These are phyloP conservation scores for Crenichthys baileyi DNA, from an alignment of 2,797 vertebrate species.

Conservation along the genomic window DNA sequence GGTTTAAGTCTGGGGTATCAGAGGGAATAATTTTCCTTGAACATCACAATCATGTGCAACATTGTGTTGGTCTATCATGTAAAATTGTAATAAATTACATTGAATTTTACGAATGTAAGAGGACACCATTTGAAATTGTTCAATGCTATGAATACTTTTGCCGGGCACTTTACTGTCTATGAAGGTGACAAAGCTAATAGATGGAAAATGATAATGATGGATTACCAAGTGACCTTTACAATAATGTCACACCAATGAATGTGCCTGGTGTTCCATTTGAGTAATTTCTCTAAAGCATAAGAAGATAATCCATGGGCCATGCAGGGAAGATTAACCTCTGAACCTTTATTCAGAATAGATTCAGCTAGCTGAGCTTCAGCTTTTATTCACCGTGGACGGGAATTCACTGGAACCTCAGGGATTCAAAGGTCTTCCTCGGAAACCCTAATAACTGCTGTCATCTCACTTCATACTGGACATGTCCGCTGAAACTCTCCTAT, in stretches of 20 bases:
- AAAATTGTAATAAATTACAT: neutral
- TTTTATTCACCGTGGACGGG: neutral
- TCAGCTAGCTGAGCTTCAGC: conserved; percentile 8
- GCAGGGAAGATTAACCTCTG: conserved; percentile 43
- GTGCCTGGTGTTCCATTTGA: conserved; percentile 29
- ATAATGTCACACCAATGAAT: conserved; percentile 27
- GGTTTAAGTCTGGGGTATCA: neutral
- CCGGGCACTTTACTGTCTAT: neutral
- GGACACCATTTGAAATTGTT: neutral
- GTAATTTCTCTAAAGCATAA: conserved; percentile 32
- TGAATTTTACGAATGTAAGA: neutral
- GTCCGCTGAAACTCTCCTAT: neutral
- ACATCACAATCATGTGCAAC: neutral
- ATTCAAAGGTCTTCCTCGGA: no score
- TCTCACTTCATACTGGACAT: neutral
- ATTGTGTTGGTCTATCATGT: neutral
- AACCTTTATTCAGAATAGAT: conserved; percentile 28
- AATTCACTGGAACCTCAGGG: neutral
- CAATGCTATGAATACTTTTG: neutral
- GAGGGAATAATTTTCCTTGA: neutral
- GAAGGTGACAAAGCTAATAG: neutral
- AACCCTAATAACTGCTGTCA: neutral
- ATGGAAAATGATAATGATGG: no score
- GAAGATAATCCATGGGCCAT: conserved; percentile 42
- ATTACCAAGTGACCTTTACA: conserved; percentile 18